Conservation (phyloP, 1,140 invertebrate genomes). For the Acyrthosiphon pisum region DNA sequence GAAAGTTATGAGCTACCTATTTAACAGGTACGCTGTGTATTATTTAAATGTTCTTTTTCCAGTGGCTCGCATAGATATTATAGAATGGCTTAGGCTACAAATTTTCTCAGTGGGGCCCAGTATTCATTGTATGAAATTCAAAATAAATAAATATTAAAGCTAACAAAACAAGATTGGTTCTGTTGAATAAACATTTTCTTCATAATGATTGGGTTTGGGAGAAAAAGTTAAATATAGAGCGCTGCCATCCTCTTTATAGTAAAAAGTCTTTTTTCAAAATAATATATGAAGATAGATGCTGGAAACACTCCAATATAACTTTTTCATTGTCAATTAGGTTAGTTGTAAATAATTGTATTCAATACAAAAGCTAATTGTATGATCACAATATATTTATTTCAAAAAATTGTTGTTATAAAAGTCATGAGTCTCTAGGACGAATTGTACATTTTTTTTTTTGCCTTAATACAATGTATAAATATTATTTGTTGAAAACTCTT, state of each 20-base stretch:
- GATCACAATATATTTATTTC: conserved; percentile 15
- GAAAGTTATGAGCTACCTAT: too few species aligned
- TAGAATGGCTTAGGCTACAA: too few species aligned
- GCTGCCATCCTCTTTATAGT: background rate
- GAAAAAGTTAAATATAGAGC: background rate
- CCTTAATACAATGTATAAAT: background rate
- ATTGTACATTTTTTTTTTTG: conserved; percentile 3
- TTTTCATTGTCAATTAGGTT: background rate
- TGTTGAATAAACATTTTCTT: background rate
- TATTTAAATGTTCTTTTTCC: too few species aligned
- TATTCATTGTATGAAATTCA: too few species aligned
- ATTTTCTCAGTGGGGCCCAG: too few species aligned
- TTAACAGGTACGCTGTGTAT: too few species aligned
- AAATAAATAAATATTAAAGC: background rate
- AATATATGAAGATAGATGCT: background rate
- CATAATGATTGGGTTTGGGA: background rate
- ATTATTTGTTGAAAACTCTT: conserved; percentile 23
- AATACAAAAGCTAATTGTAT: background rate
- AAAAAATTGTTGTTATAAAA: background rate
- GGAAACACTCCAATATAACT: background rate
- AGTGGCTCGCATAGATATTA: too few species aligned
- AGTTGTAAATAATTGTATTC: background rate
- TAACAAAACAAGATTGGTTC: background rate
- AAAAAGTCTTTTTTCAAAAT: background rate
- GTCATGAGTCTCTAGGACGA: background rate